phyloP scores from a whole-genome alignment of 2,797 vertebrate species.

The Acipenser oxyrinchus region DNA sequence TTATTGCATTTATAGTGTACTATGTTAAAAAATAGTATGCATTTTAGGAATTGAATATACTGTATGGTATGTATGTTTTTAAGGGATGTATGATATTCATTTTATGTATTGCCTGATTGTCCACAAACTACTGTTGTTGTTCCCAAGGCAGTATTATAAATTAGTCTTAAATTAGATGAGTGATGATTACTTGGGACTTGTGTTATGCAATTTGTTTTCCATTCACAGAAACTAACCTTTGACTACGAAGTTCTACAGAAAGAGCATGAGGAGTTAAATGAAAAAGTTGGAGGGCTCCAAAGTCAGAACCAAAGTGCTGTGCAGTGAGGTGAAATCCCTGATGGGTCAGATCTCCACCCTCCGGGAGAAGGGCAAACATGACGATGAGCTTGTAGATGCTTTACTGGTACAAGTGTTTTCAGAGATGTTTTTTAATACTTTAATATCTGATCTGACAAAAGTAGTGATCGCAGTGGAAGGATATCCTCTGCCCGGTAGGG shows the following conservation, averaged over 20 bases:
- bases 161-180: no score
- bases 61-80: no score
- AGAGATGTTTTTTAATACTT: no score
- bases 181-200: no score
- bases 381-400: conserved; percentile 76
- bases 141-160: no score
- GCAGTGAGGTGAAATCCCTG: conserved; percentile 68
- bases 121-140: no score
- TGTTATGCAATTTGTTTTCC: neutral
- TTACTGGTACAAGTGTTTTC: conserved; percentile 63
- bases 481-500: conserved; percentile 53
- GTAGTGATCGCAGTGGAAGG: conserved; percentile 39
- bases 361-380: conserved; percentile 77
- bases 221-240: conserved; percentile 60
- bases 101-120: no score
- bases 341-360: conserved; percentile 70
- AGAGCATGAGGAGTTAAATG: conserved; percentile 63
- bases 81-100: no score
- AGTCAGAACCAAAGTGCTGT: conserved; percentile 72
- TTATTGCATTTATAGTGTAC: no score
- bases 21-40: no score
- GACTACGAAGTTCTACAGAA: conserved; percentile 67
- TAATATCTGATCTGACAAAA: conserved; percentile 27
- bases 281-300: conserved; percentile 67
- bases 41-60: no score